Percentiles rank a stretch among this genome's conserved stretches.
phyloP scores from a whole-genome alignment of 2,113 vertebrate genomes.

The Theristicus caerulescens region DNA sequence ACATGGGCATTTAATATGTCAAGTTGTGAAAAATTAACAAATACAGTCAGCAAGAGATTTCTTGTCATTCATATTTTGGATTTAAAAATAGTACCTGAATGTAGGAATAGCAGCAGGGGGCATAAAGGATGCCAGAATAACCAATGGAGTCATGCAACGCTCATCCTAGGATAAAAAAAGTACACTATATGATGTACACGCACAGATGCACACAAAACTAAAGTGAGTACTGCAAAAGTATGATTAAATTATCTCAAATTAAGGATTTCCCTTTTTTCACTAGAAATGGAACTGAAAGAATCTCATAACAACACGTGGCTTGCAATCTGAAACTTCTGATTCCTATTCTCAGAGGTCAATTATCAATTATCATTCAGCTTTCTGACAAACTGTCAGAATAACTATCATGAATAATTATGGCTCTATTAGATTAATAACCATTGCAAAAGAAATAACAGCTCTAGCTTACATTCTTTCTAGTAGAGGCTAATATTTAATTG shows the following conservation, averaged over 20 bases:
- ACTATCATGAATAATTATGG: background rate
- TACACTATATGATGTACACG: background rate
- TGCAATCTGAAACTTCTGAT: background rate
- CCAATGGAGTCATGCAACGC: conserved; percentile 79
- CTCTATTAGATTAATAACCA: background rate
- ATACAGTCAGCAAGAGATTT: background rate
- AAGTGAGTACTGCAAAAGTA: background rate
- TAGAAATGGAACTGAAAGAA: background rate
- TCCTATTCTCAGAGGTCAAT: background rate
- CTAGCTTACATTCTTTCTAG: background rate
- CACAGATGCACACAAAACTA: background rate
- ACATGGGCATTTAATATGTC: background rate
- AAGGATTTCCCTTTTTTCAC: background rate
- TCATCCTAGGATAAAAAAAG: conserved; percentile 79
- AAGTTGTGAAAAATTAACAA: background rate
- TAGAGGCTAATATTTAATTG: background rate
- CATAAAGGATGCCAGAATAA: conserved; percentile 89
- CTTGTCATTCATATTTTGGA: background rate
- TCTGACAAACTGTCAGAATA: background rate
- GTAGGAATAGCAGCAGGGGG: conserved; percentile 81
- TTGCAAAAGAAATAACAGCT: background rate
- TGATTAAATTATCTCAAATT: background rate
- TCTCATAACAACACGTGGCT: background rate
- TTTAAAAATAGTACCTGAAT: conserved; percentile 82
- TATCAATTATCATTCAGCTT: background rate